Conservation (phyloP, 35 echinoderm and acorn worm genomes). For the Apostichopus japonicus region DNA sequence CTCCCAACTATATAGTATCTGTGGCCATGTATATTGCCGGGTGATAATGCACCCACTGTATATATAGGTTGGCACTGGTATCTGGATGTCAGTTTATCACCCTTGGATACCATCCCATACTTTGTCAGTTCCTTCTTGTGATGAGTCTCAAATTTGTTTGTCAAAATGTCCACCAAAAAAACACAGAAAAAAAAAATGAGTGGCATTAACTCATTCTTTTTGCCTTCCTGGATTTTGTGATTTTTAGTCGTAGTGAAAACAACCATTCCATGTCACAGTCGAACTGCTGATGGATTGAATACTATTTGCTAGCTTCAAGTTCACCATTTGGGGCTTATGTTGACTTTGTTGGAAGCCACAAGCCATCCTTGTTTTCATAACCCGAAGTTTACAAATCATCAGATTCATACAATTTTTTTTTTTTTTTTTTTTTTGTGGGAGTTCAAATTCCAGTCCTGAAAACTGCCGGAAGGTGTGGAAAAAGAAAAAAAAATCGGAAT, state of each 20-base stretch:
- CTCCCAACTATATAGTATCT: too few species aligned
- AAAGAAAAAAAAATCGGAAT: background rate
- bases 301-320: background rate
- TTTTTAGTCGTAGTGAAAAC: background rate
- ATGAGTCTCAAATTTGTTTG: constrained; percentile 20
- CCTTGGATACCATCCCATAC: background rate
- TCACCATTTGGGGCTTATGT: constrained; percentile 15
- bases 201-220: background rate
- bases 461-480: constrained; percentile 32
- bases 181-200: too few species aligned
- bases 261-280: background rate
- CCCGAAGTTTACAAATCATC: constrained; percentile 22
- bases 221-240: background rate
- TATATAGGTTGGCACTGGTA: background rate
- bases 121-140: background rate
- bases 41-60: background rate
- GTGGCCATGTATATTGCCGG: background rate
- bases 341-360: constrained; percentile 25
- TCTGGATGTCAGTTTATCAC: background rate
- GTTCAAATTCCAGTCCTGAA: constrained; percentile 26
- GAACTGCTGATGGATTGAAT: background rate
- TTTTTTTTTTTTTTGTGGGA: background rate
- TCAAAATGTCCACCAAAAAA: background rate
- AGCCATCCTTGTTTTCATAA: constrained; percentile 28
- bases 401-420: constrained; percentile 3